Evolutionary conservation across 2,797 vertebrate genomes (phyloP).

Genomic region (Sus cebifrons): DNA sequence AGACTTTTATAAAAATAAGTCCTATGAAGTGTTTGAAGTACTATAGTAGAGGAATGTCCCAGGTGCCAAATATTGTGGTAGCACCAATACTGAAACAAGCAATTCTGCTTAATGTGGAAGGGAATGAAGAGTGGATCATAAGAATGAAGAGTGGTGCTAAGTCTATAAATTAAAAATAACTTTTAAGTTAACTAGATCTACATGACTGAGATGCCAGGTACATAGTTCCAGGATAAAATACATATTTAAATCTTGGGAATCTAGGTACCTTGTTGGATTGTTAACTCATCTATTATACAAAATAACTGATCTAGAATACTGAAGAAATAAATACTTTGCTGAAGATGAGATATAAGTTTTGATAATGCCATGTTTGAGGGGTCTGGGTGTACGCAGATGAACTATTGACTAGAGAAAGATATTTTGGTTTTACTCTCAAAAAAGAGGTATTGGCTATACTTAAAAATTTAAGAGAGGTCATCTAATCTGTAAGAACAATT

Average conservation of each 20-base stretch:
- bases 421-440: neutral
- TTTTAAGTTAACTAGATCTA: neutral
- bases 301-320: neutral
- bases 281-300: neutral
- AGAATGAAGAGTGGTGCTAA: neutral
- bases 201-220: neutral
- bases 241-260: neutral
- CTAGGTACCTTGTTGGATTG: neutral
- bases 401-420: neutral
- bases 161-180: neutral
- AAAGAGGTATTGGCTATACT: neutral
- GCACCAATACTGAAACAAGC: neutral
- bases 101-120: neutral
- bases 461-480: neutral
- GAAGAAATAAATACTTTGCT: neutral
- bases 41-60: neutral
- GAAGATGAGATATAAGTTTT: neutral
- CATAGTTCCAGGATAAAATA: neutral
- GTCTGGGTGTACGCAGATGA: neutral
- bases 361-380: neutral
- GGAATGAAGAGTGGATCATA: accelerated
- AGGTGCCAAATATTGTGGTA: neutral
- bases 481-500: neutral
- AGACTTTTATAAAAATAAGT: slow-evolving; percentile 17
- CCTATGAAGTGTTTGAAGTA: neutral